phyloP scores from a whole-genome alignment of 2,888 invertebrate genomes.

The Thymelicus lineola region DNA sequence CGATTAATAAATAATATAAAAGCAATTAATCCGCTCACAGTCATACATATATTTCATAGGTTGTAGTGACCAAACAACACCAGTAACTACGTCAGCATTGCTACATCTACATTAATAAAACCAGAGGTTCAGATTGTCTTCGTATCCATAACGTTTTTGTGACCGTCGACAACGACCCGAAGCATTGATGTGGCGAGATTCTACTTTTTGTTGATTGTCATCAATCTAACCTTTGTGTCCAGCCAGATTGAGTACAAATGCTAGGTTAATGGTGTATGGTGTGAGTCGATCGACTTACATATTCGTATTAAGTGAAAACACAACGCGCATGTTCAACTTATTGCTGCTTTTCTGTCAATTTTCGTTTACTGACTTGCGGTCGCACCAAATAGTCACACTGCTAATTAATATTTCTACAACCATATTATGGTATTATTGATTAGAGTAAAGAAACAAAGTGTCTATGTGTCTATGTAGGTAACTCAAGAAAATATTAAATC shows the following conservation, averaged over 20 bases:
- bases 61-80: no score
- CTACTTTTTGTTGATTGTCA: constrained; percentile 34
- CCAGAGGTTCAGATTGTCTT: constrained; percentile 7
- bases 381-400: no score
- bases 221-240: constrained; percentile 32
- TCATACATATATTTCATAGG: no score
- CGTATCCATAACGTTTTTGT: constrained; percentile 22
- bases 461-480: no score
- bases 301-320: no score
- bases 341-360: not conserved
- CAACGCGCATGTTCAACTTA: no score
- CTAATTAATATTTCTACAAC: no score
- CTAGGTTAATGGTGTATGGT: constrained; percentile 19
- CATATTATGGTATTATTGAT: no score
- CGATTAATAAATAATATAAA: no score
- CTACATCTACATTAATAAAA: not conserved
- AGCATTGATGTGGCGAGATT: constrained; percentile 26
- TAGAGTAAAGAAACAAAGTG: no score
- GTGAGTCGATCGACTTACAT: not conserved
- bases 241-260: constrained; percentile 28
- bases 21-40: no score
- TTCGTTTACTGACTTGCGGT: not conserved
- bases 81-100: not conserved
- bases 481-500: no score
- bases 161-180: not conserved